Evolutionary conservation across 2,888 invertebrate genomes (phyloP).

Genomic region (Toxonevra muliebris): DNA sequence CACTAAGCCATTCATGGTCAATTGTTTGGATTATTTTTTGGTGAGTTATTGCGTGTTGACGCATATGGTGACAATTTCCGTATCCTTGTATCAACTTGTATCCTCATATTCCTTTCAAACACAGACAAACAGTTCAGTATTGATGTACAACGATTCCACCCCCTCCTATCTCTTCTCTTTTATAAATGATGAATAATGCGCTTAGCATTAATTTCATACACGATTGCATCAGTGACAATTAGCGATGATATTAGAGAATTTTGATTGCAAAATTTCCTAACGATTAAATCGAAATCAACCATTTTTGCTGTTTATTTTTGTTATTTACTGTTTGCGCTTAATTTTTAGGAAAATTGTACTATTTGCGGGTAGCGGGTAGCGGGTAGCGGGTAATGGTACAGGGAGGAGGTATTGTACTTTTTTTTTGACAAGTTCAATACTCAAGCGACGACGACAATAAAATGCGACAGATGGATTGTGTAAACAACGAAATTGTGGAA

Average conservation of each 20-base stretch:
- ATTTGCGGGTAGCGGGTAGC: slow-evolving; percentile 33
- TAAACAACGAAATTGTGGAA: slow-evolving; percentile 40
- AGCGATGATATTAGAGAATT: slow-evolving; percentile 55
- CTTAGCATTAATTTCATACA: slow-evolving; percentile 41
- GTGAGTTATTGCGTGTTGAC: slow-evolving; percentile 67
- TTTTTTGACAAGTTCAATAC: background rate
- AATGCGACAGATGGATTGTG: slow-evolving; percentile 44
- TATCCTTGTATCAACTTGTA: slow-evolving; percentile 30
- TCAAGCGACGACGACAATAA: slow-evolving; percentile 20
- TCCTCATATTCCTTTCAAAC: background rate
- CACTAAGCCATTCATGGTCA: slow-evolving; percentile 53
- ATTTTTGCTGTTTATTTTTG: slow-evolving; percentile 15
- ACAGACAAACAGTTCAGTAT: background rate
- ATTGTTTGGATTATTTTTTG: slow-evolving; percentile 65
- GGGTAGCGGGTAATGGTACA: background rate
- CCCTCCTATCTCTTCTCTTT: background rate
- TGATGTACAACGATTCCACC: background rate
- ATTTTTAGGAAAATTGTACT: slow-evolving; percentile 13
- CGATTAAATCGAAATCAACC: slow-evolving; percentile 63
- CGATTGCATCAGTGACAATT: slow-evolving; percentile 48
- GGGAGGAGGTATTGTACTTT: background rate
- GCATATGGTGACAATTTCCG: slow-evolving; percentile 65
- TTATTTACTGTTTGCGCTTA: background rate
- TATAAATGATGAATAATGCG: slow-evolving; percentile 43
- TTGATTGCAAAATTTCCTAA: slow-evolving; percentile 56